Percentiles rank a stretch among this genome's conserved stretches.
Conservation (phyloP, 2,797 vertebrate species). For the Labeo calbasu region DNA sequence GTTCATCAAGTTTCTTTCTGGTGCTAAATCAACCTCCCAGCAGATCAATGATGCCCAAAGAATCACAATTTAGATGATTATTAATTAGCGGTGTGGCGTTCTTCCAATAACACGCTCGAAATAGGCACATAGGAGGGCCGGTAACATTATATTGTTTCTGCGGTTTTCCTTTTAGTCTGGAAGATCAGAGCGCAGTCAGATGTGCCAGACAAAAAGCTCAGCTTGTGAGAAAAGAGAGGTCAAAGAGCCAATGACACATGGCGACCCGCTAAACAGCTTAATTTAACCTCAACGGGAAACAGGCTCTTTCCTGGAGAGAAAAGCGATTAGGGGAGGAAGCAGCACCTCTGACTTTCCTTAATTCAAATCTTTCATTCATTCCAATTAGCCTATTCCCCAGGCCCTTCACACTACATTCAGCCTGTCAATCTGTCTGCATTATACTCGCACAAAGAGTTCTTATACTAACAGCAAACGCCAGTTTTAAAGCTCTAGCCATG, state of each 20-base stretch:
- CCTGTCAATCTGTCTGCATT: slow-evolving; percentile 65
- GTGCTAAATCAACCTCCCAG: slow-evolving; percentile 40
- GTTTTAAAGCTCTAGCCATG: slow-evolving; percentile 14
- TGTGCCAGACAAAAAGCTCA: slow-evolving; percentile 36
- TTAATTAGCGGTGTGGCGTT: slow-evolving; percentile 37
- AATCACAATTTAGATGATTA: slow-evolving; percentile 32
- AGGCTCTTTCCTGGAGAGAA: slow-evolving; percentile 59
- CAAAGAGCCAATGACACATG: slow-evolving; percentile 62
- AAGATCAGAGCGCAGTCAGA: slow-evolving; percentile 16
- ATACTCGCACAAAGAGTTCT: slow-evolving; percentile 61
- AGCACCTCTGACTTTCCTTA: slow-evolving; percentile 71
- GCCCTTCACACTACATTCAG: slow-evolving; percentile 62
- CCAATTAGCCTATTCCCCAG: slow-evolving; percentile 73
- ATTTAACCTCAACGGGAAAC: slow-evolving; percentile 67
- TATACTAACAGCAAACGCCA: slow-evolving; percentile 35
- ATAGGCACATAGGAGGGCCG: background rate
- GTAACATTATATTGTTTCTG: slow-evolving; percentile 29
- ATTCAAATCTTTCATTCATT: slow-evolving; percentile 73
- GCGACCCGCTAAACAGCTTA: slow-evolving; percentile 66
- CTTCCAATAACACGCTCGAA: slow-evolving; percentile 26
- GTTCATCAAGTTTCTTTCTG: slow-evolving; percentile 45
- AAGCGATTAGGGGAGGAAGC: slow-evolving; percentile 65
- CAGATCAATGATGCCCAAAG: slow-evolving; percentile 20
- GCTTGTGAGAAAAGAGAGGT: slow-evolving; percentile 57
- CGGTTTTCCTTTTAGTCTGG: slow-evolving; percentile 36